These are phyloP conservation scores for Cactoblastis cactorum DNA, from an alignment of 2,888 invertebrate species.

Conservation along the genomic window DNA sequence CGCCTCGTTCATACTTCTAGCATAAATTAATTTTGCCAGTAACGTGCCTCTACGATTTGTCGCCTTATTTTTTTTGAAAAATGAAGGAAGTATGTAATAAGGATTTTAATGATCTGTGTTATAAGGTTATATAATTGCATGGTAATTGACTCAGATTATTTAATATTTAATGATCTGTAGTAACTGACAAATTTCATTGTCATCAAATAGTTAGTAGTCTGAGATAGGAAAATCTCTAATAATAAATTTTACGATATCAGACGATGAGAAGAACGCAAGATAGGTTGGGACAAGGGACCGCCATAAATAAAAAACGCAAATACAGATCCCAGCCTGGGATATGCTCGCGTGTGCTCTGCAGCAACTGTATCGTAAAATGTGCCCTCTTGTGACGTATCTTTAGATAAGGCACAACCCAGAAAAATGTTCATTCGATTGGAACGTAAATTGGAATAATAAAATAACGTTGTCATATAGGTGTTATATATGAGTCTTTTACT, in stretches of 20 bases:
- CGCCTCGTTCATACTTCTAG: too few relatives aligned
- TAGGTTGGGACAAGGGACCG: not conserved
- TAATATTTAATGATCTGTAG: too few relatives aligned
- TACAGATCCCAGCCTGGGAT: conserved; percentile 1
- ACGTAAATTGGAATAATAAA: not conserved
- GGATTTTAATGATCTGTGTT: too few relatives aligned
- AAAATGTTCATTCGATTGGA: not conserved
- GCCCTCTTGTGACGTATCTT: not conserved
- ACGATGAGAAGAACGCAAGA: not conserved
- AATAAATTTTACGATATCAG: not conserved
- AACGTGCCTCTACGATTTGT: too few relatives aligned
- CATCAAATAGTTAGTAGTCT: not conserved
- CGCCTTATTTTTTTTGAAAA: too few relatives aligned
- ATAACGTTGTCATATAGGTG: not conserved
- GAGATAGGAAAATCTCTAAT: not conserved
- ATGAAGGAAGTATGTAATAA: too few relatives aligned
- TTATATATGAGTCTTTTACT: too few relatives aligned
- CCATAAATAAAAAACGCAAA: conserved; percentile 15
- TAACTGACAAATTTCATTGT: too few relatives aligned
- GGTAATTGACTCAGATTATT: too few relatives aligned
- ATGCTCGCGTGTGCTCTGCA: not conserved
- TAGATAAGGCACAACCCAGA: not conserved
- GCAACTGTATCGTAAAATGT: conserved; percentile 12
- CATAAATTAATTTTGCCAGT: too few relatives aligned
- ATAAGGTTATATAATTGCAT: too few relatives aligned